Conservation (phyloP, 2,113 vertebrate species). For the Grammomys surdaster region DNA sequence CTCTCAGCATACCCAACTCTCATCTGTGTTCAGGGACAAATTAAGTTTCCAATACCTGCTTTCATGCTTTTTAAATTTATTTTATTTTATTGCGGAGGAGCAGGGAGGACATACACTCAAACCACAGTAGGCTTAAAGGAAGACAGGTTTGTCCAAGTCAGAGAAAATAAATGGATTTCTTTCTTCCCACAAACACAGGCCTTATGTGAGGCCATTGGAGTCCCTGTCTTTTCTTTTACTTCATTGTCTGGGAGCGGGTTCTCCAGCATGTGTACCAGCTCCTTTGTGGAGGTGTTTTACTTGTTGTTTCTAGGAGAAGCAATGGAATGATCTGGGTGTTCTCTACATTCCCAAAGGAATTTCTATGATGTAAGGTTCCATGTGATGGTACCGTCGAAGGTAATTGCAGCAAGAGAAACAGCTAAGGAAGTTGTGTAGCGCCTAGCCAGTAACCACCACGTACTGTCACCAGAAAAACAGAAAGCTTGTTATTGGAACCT, state of each 20-base stretch:
- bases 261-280: rapidly evolving
- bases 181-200: neutral
- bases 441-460: neutral
- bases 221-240: neutral
- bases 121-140: neutral
- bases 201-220: neutral
- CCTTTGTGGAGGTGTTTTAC: neutral
- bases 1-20: neutral
- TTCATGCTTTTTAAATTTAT: neutral
- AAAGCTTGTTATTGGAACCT: neutral
- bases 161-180: neutral
- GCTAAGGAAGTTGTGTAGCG: neutral
- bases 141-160: neutral
- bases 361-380: neutral
- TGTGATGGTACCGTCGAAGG: neutral
- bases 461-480: neutral
- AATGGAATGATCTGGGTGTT: neutral
- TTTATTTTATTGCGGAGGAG: neutral
- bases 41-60: neutral
- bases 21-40: neutral
- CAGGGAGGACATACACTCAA: neutral
- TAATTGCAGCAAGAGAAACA: neutral
- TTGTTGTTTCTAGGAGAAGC: neutral
- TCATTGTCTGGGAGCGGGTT: neutral
- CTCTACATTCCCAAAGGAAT: neutral